Base-by-base conservation (phyloP, 2,113 vertebrate genomes). In the Ophiodon elongatus region DNA sequence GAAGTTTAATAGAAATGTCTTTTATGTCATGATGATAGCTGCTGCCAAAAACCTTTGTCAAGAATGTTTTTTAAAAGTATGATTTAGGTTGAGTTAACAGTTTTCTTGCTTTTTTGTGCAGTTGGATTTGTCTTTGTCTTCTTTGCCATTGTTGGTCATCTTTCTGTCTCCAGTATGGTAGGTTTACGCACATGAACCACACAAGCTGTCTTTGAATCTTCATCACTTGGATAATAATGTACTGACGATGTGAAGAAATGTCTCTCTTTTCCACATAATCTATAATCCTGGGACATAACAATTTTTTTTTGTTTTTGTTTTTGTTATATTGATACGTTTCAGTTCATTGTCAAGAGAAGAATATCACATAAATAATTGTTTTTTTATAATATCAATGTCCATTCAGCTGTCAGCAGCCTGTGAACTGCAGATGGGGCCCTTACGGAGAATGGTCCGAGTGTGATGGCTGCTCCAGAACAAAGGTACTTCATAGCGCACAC, bases 361-460 rank as follows among this genome's bases (percentile, higher is more conserved):
- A 72, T 50, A 39, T 23, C 25, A 52, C 19, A 54, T 60, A 33
- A 33, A 54, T 27, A 1, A 19, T 39, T 8, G 6, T 23, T 21
- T 23, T 50, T 72, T n/a, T 19, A 50, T 17, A 19, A 39, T 21
- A 4, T 74, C 8, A 4, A 8, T 83, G 37, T 66, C 1, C 6
- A 10, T 70, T 33, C 84, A 96, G 95, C 45, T 89, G 92, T 84
- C 84, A 92, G 72, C 86, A 64, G 73, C 94, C 91, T 1, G 57
- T 97, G n/a, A 92, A 96, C 79, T 99, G 98, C 85, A 93, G 64
- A 74, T 99, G 97, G 97, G 95, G 90, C 25, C 47, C 94, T 21
- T 98, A 94, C 73, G 95, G 95, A 41, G 91, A 93, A 9, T 99
- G 98, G 98, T 97, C 97, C 0, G 97, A 97, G 69, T 99, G 98